Base-by-base conservation (phyloP, 2,113 vertebrate species). In the Tachuris rubrigastra region DNA sequence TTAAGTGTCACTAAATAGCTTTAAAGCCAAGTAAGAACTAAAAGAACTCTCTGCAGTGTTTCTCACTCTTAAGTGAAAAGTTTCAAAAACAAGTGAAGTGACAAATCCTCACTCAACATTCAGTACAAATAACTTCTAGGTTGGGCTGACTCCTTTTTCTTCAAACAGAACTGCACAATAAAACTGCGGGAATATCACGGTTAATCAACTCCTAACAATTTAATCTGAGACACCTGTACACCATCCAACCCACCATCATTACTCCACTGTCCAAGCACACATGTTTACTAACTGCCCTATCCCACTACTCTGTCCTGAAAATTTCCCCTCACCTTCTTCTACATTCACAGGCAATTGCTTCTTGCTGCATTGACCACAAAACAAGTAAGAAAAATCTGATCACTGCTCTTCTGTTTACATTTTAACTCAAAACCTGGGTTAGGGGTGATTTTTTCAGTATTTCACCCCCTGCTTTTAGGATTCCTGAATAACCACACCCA, bases 1-100 rank as follows among this genome's bases (percentile, higher is more conserved):
- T 81, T 68, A 96, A 92, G 97, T 92, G 95, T 98, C 98, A 98
- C 87, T 71, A 59, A 62, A 88, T 39, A 78, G 79, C 87, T 94
- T 35, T 60, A 93, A 96, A 96, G 80, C 80, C 95, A 90, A 97
- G 50, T 78, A 85, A 67, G 65, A 83, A 94, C 50, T 79, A 68
- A 67, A 93, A 81, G 55, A 93, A 85, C 49, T 62, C 67, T 62
- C 50, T 79, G 53, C 35, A 23, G 39, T 58, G 67, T 67, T 50
- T 46, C 39, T 82, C 73, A 62, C 27, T 42, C 41, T 39, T 67
- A 12, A 74, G 66, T 37, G 21, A 73, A 80, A 95, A 86, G 24
- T 76, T 74, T 83, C 59, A 63, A 72, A 67, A 68, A 53, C 6
- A 19, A 90, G 13, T 5, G 10, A 88, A 90, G 42, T 12, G 20